Evolutionary conservation across 30 jellyfish, hydroid and myxozoan species (phyloP).

Genomic region (Calvadosia cruxmelitensis): DNA sequence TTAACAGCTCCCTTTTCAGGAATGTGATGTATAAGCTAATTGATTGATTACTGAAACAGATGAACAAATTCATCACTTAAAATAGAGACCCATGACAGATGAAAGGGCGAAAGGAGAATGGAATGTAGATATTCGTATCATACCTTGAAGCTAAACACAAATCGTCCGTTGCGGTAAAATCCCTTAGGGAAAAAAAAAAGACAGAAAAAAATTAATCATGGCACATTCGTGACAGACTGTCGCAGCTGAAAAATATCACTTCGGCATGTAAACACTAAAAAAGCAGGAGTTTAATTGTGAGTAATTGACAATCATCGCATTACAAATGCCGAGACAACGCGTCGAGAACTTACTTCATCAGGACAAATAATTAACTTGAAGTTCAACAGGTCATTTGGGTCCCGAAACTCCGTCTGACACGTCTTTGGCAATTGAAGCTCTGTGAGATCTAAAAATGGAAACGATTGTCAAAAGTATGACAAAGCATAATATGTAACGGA

Average conservation of each 20-base stretch:
- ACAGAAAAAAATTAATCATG: not conserved
- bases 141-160: slow-evolving; percentile 82
- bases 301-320: not conserved
- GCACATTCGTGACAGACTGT: not conserved
- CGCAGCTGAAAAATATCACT: not conserved
- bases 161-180: slow-evolving; percentile 76
- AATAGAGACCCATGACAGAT: too few species aligned
- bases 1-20: too few species aligned
- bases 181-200: slow-evolving; percentile 38
- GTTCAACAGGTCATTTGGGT: slow-evolving; percentile 80
- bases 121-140: too few species aligned
- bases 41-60: too few species aligned
- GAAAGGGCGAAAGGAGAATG: too few species aligned
- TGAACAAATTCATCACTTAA: too few species aligned
- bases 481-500: slow-evolving; percentile 1
- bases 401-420: slow-evolving; percentile 91
- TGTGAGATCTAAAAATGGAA: slow-evolving; percentile 38
- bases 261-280: too few species aligned
- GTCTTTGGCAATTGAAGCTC: slow-evolving; percentile 88
- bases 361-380: slow-evolving; percentile 82
- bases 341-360: slow-evolving; percentile 52
- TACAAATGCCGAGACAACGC: not conserved
- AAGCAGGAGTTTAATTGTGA: too few species aligned
- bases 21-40: too few species aligned
- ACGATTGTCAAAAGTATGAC: not conserved